A percentile compares a stretch with the other conserved stretches of the same genome.
Conservation (phyloP, 2,113 vertebrate species). For the Panthera tigris region DNA sequence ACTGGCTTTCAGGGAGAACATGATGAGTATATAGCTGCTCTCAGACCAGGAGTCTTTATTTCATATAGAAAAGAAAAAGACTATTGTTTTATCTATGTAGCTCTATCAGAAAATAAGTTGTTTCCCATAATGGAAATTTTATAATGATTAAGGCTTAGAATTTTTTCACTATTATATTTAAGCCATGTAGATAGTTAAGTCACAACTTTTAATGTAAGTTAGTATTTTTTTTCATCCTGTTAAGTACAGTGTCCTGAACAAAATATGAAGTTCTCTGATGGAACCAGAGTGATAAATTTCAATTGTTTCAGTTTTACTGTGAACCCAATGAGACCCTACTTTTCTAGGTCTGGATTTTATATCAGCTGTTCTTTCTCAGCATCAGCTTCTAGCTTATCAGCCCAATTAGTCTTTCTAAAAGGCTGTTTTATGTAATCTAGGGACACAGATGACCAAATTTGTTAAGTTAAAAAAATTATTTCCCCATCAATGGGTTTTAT, state of each 20-base stretch:
- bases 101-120: conserved; percentile 15
- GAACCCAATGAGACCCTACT: not conserved
- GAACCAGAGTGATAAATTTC: not conserved
- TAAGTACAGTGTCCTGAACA: not conserved
- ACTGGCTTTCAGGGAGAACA: not conserved
- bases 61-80: not conserved
- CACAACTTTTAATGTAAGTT: not conserved
- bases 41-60: not conserved
- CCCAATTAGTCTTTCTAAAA: not conserved
- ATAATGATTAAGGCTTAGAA: not conserved
- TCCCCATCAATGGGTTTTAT: not conserved
- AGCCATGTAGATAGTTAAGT: not conserved
- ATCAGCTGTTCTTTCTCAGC: not conserved
- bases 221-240: not conserved
- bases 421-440: not conserved
- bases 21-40: not conserved
- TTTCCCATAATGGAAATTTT: conserved; percentile 23
- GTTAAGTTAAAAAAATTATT: not conserved
- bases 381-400: not conserved
- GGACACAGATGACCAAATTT: not conserved
- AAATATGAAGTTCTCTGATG: not conserved
- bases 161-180: not conserved
- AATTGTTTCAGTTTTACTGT: not conserved
- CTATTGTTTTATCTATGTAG: not conserved
- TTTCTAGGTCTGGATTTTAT: not conserved